phyloP scores from a whole-genome alignment of 2,113 vertebrate species.

The Tychaedon coryphoeus region DNA sequence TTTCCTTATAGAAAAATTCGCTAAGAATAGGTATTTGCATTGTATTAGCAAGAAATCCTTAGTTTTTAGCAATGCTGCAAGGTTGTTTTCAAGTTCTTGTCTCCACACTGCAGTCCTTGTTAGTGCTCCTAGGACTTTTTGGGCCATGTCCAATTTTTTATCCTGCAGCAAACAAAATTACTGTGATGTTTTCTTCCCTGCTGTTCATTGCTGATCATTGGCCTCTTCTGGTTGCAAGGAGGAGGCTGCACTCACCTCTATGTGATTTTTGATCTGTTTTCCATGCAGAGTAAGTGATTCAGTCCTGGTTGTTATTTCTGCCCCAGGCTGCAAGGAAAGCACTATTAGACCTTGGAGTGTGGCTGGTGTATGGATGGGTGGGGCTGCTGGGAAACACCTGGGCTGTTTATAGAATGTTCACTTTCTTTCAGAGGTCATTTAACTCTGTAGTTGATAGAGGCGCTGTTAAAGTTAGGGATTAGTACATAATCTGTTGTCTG shows the following conservation, averaged over 20 bases:
- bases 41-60: neutral
- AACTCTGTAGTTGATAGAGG: neutral
- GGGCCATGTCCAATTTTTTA: neutral
- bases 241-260: neutral
- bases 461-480: neutral
- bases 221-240: neutral
- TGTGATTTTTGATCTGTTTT: neutral
- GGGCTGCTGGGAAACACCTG: neutral
- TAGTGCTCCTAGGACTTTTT: neutral
- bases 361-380: neutral
- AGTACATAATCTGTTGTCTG: neutral
- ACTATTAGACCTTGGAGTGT: neutral
- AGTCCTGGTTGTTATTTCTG: neutral
- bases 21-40: neutral
- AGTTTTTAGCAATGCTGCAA: neutral
- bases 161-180: neutral
- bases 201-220: neutral
- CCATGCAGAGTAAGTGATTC: neutral
- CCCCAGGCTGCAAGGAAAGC: neutral
- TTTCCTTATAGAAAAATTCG: neutral
- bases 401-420: neutral
- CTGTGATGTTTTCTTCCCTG: neutral
- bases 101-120: neutral
- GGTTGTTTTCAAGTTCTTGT: neutral
- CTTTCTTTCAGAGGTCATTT: neutral